Evolutionary conservation across 2,797 vertebrate species (phyloP), one percentile per base, ranked within the genome.

Genomic region (Fistularia tabacaria): DNA sequence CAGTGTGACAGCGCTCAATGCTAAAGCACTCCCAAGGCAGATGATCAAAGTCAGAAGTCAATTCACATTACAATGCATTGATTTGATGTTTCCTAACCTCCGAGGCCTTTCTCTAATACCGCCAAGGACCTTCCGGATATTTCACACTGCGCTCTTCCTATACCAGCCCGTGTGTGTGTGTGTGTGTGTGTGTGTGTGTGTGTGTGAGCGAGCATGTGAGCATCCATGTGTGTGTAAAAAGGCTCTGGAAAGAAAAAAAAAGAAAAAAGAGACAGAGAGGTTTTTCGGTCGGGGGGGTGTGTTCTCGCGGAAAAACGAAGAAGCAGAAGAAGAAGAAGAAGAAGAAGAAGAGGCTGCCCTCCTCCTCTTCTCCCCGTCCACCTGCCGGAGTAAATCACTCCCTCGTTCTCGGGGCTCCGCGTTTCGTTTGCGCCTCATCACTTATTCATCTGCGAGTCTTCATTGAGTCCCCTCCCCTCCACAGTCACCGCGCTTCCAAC

Each of bases 21-120:
- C 79, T 89, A 89, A 90, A 91, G 84, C 84, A 87, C 84, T 89
- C 86, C 89, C 82, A 86, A 84, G 89, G 87, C 88, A 86, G 74
- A 87, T 89, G 89, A 92, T 92, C 89, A 92, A 92, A 91, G 90
- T 90, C 89, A 87, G 86, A 87, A 89, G 90, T 92, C 90, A 88
- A 89, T 92, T 90, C 87, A 83, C 82, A 89, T 92, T 90, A 91
- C 88, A 88, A 89, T 88, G 81, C 85, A 89, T 86, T 87, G 85
- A 91, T 90, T 86, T 91, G 88, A 91, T 87, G 86, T 85, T 90
- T 92, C 88, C 88, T 86, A 86, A 86, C 89, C 88, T 89, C 86
- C 78, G 82, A 84, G 86, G 86, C 83, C 90, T 90, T 87, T 86
- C 82, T 87, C 85, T 87, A 88, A 86, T 79, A 77, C 85, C 85